A percentile compares a stretch with the other conserved stretches of the same genome.
Conservation (phyloP, 2,888 invertebrate species). For the Cerceris ruficornis region DNA sequence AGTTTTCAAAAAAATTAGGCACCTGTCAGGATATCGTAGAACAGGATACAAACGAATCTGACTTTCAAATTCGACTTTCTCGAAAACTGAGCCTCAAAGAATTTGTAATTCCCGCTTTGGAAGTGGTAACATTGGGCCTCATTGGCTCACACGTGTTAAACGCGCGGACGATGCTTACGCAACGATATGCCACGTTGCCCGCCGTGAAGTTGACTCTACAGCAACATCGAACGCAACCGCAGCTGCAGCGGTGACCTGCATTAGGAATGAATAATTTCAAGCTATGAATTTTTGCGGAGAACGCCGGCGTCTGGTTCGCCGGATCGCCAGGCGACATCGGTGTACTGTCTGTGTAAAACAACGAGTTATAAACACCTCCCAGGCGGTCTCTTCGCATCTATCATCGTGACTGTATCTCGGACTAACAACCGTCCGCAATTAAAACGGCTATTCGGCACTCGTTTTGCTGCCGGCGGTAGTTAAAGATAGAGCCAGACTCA, state of each 20-base stretch:
- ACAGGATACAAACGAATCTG: no score
- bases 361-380: slow-evolving; percentile 9
- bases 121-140: no score
- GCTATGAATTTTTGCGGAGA: slow-evolving; percentile 25
- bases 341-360: slow-evolving; percentile 4
- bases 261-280: slow-evolving; percentile 35
- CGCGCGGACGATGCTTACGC: no score
- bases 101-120: no score
- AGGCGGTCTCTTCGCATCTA: not conserved
- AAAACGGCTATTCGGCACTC: slow-evolving; percentile 6
- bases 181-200: not conserved
- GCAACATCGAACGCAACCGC: not conserved
- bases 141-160: no score
- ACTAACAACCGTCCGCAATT: slow-evolving; percentile 1
- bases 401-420: slow-evolving; percentile 2
- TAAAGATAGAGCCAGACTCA: no score
- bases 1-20: no score
- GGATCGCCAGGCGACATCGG: not conserved
- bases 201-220: not conserved
- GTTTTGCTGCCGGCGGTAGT: not conserved
- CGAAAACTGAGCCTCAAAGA: no score
- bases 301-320: not conserved
- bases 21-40: no score
- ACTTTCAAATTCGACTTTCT: no score
- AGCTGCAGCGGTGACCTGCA: slow-evolving; percentile 4